Evolutionary conservation across 2,113 vertebrate genomes (phyloP).

Genomic region (Archilochus colubris): DNA sequence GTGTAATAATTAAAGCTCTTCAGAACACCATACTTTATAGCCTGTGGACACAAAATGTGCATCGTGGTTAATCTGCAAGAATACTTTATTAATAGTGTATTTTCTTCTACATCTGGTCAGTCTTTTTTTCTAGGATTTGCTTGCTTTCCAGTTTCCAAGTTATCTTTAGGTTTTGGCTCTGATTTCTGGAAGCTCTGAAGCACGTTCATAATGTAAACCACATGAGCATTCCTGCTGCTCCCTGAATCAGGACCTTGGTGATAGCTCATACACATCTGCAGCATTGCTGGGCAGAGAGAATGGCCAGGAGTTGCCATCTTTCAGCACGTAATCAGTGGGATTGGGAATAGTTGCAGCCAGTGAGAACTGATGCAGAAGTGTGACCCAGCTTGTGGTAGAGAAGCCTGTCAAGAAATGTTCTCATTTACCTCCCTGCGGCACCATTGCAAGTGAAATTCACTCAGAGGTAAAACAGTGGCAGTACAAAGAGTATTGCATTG

Average conservation of each 20-base stretch:
- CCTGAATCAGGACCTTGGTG: conserved; percentile 15
- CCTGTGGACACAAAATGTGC: neutral
- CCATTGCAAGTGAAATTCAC: neutral
- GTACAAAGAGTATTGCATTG: neutral
- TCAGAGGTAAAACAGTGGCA: neutral
- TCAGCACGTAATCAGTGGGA: conserved; percentile 23
- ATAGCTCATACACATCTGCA: neutral
- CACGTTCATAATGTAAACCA: conserved; percentile 54
- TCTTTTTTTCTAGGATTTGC: neutral
- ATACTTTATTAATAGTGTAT: neutral
- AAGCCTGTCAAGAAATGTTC: neutral
- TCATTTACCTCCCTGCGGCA: neutral
- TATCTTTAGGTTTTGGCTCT: conserved; percentile 58
- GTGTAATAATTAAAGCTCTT: neutral
- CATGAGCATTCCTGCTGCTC: conserved; percentile 37
- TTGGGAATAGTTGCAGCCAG: neutral
- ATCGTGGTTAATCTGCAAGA: neutral
- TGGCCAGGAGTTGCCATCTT: neutral
- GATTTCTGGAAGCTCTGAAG: conserved; percentile 46
- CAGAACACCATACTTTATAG: neutral
- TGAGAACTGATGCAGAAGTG: neutral
- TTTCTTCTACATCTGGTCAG: conserved; percentile 43
- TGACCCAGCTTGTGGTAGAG: neutral
- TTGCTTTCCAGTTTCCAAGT: conserved; percentile 36
- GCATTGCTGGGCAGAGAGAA: neutral